Evolutionary conservation across 2,113 vertebrate genomes (phyloP).

Genomic region (Corynorhinus townsendii): DNA sequence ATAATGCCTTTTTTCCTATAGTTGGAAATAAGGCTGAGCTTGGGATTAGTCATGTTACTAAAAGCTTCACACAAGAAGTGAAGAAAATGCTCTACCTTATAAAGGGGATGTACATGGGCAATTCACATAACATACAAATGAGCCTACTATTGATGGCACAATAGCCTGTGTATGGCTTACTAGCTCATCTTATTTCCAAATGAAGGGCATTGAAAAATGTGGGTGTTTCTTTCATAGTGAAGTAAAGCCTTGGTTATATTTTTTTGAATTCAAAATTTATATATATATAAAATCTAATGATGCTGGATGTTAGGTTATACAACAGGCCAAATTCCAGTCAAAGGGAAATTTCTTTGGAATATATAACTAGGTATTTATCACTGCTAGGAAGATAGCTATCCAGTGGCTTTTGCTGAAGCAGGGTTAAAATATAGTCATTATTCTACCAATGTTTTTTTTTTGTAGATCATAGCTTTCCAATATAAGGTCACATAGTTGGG

Average conservation of each 20-base stretch:
- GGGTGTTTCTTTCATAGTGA: not conserved
- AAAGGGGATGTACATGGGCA: conserved; percentile 33
- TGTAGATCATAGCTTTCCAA: not conserved
- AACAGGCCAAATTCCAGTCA: not conserved
- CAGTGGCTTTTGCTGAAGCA: not conserved
- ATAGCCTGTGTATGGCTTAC: not conserved
- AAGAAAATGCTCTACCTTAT: not conserved
- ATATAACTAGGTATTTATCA: not conserved
- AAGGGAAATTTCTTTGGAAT: not conserved
- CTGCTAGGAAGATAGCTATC: not conserved
- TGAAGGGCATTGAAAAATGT: not conserved
- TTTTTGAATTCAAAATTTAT: not conserved
- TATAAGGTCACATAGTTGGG: not conserved
- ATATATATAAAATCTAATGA: not conserved
- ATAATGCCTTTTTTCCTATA: conserved; percentile 57
- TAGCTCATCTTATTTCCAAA: not conserved
- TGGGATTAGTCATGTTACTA: conserved; percentile 42
- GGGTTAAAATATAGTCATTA: not conserved
- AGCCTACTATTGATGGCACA: conserved; percentile 14
- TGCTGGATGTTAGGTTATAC: not conserved
- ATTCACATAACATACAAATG: conserved; percentile 22
- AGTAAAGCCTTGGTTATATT: not conserved
- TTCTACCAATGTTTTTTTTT: not conserved
- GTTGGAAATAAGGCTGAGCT: conserved; percentile 58
- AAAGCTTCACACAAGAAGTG: conserved; percentile 25